These are phyloP conservation scores for Chrysochloris asiatica DNA, from an alignment of 2,113 vertebrate genomes.

Conservation along the genomic window DNA sequence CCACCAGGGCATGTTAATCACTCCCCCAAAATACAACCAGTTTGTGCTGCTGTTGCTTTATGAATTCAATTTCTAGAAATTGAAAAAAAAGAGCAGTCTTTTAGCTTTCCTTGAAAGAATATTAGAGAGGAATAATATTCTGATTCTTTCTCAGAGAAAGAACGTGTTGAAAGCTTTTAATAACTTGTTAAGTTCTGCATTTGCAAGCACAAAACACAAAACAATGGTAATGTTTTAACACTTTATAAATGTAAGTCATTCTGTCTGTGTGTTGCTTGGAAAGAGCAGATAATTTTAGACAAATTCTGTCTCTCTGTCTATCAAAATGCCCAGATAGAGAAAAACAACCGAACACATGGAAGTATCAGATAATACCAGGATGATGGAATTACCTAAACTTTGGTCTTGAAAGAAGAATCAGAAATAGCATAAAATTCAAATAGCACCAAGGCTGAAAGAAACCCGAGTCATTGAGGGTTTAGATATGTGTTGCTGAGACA, in stretches of 20 bases:
- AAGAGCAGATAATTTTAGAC: constrained; percentile 10
- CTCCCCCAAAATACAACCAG: not conserved
- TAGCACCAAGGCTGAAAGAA: not conserved
- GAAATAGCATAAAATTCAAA: constrained; percentile 22
- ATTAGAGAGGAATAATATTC: constrained; percentile 49
- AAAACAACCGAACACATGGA: not conserved
- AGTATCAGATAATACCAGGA: not conserved
- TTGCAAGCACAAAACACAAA: constrained; percentile 64
- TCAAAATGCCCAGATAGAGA: constrained; percentile 46
- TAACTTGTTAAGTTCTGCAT: constrained; percentile 4
- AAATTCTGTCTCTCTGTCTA: constrained; percentile 44
- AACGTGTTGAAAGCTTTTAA: constrained; percentile 63
- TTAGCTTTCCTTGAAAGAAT: constrained; percentile 59
- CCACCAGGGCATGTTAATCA: not conserved
- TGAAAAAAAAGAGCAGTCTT: constrained; percentile 54
- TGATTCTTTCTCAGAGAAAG: constrained; percentile 37
- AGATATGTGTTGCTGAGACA: not conserved
- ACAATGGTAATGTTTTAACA: constrained; percentile 43
- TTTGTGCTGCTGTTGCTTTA: not conserved
- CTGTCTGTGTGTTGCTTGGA: constrained; percentile 40
- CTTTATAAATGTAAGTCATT: constrained; percentile 68
- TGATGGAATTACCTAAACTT: constrained; percentile 3
- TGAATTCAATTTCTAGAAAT: constrained; percentile 30
- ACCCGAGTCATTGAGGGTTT: not conserved
- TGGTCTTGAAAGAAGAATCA: not conserved